Conservation (phyloP, 2,888 invertebrate species). For the Dicycla oo region DNA sequence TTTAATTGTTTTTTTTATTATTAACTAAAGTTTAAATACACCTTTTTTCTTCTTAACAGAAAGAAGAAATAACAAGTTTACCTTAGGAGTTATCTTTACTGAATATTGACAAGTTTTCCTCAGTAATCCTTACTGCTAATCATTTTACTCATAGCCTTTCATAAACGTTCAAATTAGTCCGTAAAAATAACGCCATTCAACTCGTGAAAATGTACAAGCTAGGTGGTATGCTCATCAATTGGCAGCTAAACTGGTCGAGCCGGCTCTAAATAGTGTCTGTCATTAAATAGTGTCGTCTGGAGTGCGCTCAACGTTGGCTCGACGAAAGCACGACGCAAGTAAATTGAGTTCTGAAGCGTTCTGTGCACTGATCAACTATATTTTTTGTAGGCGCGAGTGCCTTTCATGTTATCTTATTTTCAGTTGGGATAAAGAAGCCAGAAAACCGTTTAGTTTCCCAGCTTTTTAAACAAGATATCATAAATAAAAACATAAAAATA, state of each 20-base stretch:
- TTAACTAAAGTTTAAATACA: no score
- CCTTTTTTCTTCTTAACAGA: no score
- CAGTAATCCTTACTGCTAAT: background rate
- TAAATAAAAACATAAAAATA: no score
- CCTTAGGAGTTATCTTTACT: no score
- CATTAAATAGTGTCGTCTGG: constrained; percentile 4
- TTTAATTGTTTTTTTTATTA: no score
- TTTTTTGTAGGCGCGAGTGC: background rate
- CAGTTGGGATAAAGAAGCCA: no score
- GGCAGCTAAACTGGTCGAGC: constrained; percentile 9
- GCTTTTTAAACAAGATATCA: background rate
- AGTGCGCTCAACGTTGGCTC: constrained; percentile 9
- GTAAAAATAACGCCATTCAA: background rate
- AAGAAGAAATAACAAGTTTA: no score
- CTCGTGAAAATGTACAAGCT: background rate
- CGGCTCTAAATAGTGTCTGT: constrained; percentile 1
- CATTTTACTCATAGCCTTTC: background rate
- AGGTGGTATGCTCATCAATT: constrained; percentile 14
- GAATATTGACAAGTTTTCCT: no score
- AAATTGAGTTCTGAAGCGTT: constrained; percentile 35
- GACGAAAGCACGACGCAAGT: constrained; percentile 4
- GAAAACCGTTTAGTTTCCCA: background rate
- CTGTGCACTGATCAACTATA: constrained; percentile 6
- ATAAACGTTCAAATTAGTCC: background rate
- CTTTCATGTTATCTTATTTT: background rate